Percentiles rank a stretch among this genome's conserved stretches.
phyloP scores from a whole-genome alignment of 2,888 invertebrate species.

The Phyto melanocephala region DNA sequence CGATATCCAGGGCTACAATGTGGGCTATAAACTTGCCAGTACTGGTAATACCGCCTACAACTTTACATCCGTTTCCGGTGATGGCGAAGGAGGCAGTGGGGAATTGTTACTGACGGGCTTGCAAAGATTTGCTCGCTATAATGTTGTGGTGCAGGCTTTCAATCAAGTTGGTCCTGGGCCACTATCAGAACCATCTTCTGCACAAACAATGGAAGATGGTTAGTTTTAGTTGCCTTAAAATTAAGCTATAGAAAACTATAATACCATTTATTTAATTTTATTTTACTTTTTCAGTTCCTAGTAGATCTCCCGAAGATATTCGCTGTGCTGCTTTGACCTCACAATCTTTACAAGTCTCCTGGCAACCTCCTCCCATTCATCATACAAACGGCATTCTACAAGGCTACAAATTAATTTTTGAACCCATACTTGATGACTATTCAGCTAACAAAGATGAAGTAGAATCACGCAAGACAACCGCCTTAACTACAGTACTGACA shows the following conservation, averaged over 20 bases:
- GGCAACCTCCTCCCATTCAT: conserved; percentile 87
- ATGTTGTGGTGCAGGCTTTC: conserved; percentile 85
- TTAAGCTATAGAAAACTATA: background rate
- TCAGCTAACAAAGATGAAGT: conserved; percentile 80
- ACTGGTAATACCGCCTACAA: conserved; percentile 82
- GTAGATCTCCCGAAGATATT: conserved; percentile 87
- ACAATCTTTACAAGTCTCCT: conserved; percentile 87
- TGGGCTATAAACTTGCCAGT: conserved; percentile 80
- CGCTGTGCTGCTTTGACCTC: conserved; percentile 87
- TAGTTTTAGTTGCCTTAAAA: conserved; percentile 39
- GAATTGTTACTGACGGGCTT: conserved; percentile 83
- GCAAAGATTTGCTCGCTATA: conserved; percentile 84
- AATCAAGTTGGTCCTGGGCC: conserved; percentile 88
- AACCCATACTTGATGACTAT: conserved; percentile 82
- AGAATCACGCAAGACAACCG: conserved; percentile 84
- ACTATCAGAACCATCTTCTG: conserved; percentile 83
- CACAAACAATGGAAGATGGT: conserved; percentile 88
- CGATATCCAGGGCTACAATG: conserved; percentile 87
- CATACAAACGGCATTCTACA: conserved; percentile 88
- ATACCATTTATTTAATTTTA: background rate
- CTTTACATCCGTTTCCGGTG: conserved; percentile 84
- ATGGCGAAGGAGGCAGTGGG: conserved; percentile 84
- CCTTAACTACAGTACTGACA: conserved; percentile 84
- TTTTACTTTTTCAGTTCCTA: conserved; percentile 82
- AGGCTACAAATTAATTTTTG: conserved; percentile 86